Percentiles rank a stretch among this genome's conserved stretches.
These are phyloP conservation scores for Isurus oxyrinchus DNA, from an alignment of 2,113 vertebrate genomes.

Conservation along the genomic window DNA sequence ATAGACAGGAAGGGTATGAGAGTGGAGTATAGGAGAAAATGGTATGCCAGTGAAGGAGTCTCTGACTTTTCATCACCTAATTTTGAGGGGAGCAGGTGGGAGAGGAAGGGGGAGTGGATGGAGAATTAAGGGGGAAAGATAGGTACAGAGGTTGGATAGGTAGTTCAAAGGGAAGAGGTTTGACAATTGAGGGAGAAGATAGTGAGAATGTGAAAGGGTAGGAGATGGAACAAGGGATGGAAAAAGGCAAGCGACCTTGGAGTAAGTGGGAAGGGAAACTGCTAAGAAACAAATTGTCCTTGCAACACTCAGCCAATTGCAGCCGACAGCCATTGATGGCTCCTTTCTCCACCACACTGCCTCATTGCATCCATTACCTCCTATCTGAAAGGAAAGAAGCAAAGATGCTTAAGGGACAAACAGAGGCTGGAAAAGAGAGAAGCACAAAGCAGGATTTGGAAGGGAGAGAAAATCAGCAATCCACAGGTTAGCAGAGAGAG, in stretches of 20 bases:
- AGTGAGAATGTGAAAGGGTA: background rate
- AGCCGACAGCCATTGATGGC: background rate
- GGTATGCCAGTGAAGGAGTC: too few species aligned
- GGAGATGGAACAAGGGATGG: background rate
- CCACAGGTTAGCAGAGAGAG: background rate
- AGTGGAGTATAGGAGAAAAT: background rate
- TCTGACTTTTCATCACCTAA: background rate
- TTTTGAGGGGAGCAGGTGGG: background rate
- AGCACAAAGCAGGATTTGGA: background rate
- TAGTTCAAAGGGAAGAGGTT: background rate
- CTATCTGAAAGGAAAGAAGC: background rate
- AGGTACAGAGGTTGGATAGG: background rate
- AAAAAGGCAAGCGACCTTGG: background rate
- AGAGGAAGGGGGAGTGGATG: background rate
- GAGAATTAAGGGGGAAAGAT: background rate
- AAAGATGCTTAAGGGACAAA: background rate
- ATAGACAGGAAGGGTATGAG: background rate
- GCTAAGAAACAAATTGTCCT: background rate
- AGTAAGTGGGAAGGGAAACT: background rate
- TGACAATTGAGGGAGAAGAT: background rate
- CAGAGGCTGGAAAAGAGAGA: background rate
- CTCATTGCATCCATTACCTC: background rate
- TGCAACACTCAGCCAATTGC: background rate
- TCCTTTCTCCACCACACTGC: background rate
- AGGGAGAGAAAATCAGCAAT: background rate